These are phyloP conservation scores for Poeciliopsis prolifica DNA, from an alignment of 2,113 vertebrate species.

Conservation along the genomic window DNA sequence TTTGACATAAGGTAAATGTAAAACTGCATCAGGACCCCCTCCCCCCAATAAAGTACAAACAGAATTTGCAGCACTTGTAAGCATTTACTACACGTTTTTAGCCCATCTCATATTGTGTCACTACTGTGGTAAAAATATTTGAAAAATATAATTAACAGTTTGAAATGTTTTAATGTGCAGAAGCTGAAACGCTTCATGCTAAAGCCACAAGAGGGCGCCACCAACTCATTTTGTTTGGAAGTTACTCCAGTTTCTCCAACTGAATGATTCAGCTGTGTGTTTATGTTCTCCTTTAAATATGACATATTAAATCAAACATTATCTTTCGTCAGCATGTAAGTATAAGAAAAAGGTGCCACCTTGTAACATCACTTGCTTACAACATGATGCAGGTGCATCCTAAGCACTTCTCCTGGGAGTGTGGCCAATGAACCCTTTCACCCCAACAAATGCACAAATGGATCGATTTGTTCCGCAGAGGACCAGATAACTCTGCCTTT, in stretches of 20 bases:
- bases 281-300: constrained; percentile 4
- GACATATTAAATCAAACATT: background rate
- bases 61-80: background rate
- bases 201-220: constrained; percentile 52
- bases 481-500: constrained; percentile 68
- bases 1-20: background rate
- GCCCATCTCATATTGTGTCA: constrained; percentile 49
- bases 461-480: constrained; percentile 70
- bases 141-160: constrained; percentile 38
- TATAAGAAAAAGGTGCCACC: constrained; percentile 28
- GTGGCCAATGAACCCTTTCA: constrained; percentile 73
- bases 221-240: background rate
- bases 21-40: constrained; percentile 15
- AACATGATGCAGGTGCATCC: constrained; percentile 45
- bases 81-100: constrained; percentile 22
- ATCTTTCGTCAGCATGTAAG: constrained; percentile 16
- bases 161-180: background rate
- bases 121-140: constrained; percentile 69
- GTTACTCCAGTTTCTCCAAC: background rate
- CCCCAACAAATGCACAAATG: constrained; percentile 69
- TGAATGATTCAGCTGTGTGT: background rate
- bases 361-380: constrained; percentile 40
- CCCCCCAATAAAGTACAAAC: background rate
- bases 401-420: constrained; percentile 72
- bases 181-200: background rate